Conservation (phyloP, 2,797 vertebrate species). For the Intellagama lesueurii region DNA sequence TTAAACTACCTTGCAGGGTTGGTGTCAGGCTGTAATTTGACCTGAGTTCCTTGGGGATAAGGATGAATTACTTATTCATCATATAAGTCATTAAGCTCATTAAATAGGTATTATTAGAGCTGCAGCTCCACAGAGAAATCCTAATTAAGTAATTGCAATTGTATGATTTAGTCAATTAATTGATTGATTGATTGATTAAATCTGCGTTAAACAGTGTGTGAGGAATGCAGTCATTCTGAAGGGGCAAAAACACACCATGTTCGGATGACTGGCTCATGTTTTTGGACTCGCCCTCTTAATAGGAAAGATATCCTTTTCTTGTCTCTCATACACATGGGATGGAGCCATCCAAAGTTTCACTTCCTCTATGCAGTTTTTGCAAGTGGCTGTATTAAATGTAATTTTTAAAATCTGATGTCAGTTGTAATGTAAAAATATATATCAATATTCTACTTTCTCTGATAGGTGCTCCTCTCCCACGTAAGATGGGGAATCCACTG, state of each 20-base stretch:
- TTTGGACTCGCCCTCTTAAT: too few species aligned
- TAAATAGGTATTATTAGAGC: background rate
- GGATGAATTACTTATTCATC: background rate
- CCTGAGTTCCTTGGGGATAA: background rate
- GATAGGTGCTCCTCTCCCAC: too few species aligned
- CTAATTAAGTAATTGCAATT: constrained; percentile 1
- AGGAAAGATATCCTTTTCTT: too few species aligned
- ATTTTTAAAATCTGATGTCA: too few species aligned
- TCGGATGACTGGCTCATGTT: too few species aligned
- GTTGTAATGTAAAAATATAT: too few species aligned
- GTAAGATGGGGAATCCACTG: too few species aligned
- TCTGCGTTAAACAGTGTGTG: background rate
- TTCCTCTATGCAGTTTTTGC: background rate
- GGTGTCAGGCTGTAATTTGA: background rate
- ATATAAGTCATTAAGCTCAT: background rate
- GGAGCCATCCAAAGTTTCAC: too few species aligned
- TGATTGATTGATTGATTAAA: background rate
- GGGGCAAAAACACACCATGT: too few species aligned
- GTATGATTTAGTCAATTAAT: background rate
- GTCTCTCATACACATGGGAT: background rate
- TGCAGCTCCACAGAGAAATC: background rate
- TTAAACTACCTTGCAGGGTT: background rate
- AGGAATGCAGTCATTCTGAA: background rate
- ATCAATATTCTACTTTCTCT: too few species aligned
- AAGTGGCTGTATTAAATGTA: too few species aligned